Base-by-base conservation (phyloP, 1,140 invertebrate genomes). In the Drosophila tsacasi region DNA sequence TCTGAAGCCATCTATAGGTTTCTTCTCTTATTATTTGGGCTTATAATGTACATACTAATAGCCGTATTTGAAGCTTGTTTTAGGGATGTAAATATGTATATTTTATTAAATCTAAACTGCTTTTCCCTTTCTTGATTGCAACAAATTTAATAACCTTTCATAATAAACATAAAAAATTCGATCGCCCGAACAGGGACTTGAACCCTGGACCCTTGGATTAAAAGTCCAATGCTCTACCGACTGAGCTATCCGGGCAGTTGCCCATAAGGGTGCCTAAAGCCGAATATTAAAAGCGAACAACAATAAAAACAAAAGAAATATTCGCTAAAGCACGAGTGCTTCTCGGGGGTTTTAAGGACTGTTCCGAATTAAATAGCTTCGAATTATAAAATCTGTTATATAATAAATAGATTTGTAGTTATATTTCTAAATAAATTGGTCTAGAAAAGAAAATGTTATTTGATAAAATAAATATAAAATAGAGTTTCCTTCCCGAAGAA, bases 161-260 rank as follows among this genome's bases (percentile, higher is more conserved):
- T 23, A 57, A 8, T 37, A 12, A 37, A 57, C 39, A 79, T 6
- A 78, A 81, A 79, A 73, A 4, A 47, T 59, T 13, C 30, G 40
- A 39, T 76, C 95, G 95, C 95, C 95, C 95, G 95, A 96, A 95
- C 95, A 96, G 95, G 95, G 95, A 96, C 95, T 96, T 95, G 95
- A 96, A 96, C 95, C 95, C 95, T 95, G 95, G 95, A 96, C 95
- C 95, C 95, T 95, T 95, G 95, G 95, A 95, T 96, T 96, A 96
- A 95, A 95, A 96, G 95, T 95, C 95, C 95, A 85, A 96, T 97
- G 96, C 96, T 97, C 96, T 97, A 97, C 96, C 96, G 96, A 97
- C 96, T 96, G 96, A 96, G 96, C 96, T 96, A 96, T 95, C 95
- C 95, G 95, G 96, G 96, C 96, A 49, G 42, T 35, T 76, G 60